These are phyloP conservation scores for Ibycter americanus DNA, from an alignment of 2,797 vertebrate genomes.

Conservation along the genomic window DNA sequence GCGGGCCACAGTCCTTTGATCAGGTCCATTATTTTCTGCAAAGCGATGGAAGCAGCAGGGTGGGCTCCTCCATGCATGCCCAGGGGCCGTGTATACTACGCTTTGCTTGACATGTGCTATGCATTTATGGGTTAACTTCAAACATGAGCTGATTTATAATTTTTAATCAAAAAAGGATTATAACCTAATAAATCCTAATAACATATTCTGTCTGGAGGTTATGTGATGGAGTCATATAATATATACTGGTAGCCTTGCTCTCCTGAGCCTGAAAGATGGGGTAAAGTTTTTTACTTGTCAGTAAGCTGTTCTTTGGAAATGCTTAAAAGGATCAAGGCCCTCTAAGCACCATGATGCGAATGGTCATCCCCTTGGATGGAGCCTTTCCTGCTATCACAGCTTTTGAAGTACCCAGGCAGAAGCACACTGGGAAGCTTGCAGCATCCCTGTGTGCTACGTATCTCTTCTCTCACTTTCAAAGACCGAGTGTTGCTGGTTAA, in stretches of 20 bases:
- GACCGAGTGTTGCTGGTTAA: not conserved
- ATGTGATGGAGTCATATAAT: not conserved
- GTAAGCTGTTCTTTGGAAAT: not conserved
- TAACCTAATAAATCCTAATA: constrained; percentile 63
- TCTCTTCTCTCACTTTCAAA: not conserved
- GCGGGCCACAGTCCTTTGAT: constrained; percentile 24
- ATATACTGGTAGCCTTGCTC: not conserved
- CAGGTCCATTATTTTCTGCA: not conserved
- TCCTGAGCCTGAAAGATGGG: not conserved
- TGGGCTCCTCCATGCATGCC: not conserved
- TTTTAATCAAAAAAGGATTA: constrained; percentile 73
- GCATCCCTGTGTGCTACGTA: not conserved
- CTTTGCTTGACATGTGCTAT: constrained; percentile 47
- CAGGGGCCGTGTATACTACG: not conserved
- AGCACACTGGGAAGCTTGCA: not conserved
- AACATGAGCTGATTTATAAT: constrained; percentile 62
- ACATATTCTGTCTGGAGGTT: constrained; percentile 40
- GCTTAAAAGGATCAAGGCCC: not conserved
- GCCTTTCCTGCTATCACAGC: not conserved
- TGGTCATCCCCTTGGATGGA: not conserved
- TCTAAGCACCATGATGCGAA: not conserved
- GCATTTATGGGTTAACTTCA: constrained; percentile 64
- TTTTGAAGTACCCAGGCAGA: not conserved
- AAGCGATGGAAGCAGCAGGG: not conserved
- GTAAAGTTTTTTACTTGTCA: not conserved